Evolutionary conservation across 2,888 invertebrate genomes (phyloP).

Genomic region (Druceiella hillmani): DNA sequence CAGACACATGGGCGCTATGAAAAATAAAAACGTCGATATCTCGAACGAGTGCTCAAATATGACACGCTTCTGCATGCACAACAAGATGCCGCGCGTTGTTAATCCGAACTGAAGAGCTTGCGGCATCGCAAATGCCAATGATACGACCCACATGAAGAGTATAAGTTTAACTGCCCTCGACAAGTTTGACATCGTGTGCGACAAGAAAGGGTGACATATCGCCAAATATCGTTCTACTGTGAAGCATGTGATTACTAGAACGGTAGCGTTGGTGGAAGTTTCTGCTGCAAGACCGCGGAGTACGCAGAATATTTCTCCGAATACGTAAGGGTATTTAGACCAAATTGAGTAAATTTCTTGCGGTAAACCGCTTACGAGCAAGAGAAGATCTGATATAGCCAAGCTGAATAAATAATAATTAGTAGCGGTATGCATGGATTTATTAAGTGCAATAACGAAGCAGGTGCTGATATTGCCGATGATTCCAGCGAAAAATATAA

Average conservation of each 20-base stretch:
- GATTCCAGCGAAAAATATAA: constrained; percentile 75
- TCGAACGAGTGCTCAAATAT: constrained; percentile 61
- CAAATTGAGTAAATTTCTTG: constrained; percentile 76
- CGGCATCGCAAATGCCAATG: constrained; percentile 67
- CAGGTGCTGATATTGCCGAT: constrained; percentile 82
- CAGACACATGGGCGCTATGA: constrained; percentile 69
- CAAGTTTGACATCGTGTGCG: constrained; percentile 82
- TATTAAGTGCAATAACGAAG: constrained; percentile 75
- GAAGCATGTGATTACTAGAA: constrained; percentile 76
- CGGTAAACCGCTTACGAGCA: constrained; percentile 74
- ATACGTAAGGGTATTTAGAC: constrained; percentile 71
- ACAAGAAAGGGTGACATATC: constrained; percentile 58
- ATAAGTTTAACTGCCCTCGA: constrained; percentile 80
- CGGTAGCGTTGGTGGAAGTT: constrained; percentile 73
- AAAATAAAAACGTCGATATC: constrained; percentile 66
- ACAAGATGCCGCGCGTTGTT: constrained; percentile 35
- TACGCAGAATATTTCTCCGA: constrained; percentile 75
- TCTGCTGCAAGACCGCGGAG: constrained; percentile 74
- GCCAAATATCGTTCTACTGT: constrained; percentile 69
- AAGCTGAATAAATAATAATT: constrained; percentile 81
- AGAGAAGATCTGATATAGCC: constrained; percentile 75
- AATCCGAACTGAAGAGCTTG: constrained; percentile 54
- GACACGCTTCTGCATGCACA: constrained; percentile 47
- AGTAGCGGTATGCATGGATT: constrained; percentile 77
- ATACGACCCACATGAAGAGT: constrained; percentile 72